phyloP scores from a whole-genome alignment of 2,113 vertebrate genomes.

The Addax nasomaculatus region DNA sequence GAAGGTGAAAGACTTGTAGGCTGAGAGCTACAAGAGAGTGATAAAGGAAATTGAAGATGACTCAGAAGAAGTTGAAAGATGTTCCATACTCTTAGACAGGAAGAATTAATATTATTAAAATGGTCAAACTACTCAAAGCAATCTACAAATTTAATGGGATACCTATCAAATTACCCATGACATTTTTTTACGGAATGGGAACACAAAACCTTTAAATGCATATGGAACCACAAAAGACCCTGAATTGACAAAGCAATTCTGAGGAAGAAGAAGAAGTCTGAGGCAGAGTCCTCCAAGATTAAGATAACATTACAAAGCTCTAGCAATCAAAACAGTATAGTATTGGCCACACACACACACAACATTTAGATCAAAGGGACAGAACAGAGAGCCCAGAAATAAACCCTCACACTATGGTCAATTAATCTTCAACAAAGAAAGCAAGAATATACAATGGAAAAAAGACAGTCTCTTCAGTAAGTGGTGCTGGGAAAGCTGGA shows the following conservation, averaged over 20 bases:
- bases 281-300: not conserved
- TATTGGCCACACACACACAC: not conserved
- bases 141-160: not conserved
- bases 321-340: not conserved
- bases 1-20: not conserved
- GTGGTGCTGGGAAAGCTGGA: not conserved
- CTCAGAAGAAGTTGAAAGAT: not conserved
- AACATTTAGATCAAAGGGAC: not conserved
- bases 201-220: not conserved
- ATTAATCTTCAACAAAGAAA: not conserved
- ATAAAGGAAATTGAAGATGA: not conserved
- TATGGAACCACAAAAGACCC: not conserved
- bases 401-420: not conserved
- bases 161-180: not conserved
- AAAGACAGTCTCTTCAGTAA: not conserved
- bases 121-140: not conserved
- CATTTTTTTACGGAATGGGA: not conserved
- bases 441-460: not conserved
- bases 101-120: not conserved
- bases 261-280: not conserved
- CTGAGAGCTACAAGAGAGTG: not conserved
- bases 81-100: not conserved
- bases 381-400: not conserved
- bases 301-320: not conserved
- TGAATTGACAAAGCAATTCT: not conserved